phyloP scores from a whole-genome alignment of 2,888 invertebrate species.

The Chaitophorus viminalis region DNA sequence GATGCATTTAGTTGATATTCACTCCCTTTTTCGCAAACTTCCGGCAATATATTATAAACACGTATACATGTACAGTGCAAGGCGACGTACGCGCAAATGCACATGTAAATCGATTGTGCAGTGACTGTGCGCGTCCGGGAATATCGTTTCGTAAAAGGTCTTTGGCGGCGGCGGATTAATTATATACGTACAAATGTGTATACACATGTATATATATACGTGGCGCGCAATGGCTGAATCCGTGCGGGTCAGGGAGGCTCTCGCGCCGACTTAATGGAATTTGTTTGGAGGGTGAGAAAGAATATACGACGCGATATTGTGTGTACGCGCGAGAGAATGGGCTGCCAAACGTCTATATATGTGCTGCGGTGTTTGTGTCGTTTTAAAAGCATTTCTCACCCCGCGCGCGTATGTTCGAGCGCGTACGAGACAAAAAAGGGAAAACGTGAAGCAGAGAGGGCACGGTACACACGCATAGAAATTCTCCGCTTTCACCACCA shows the following conservation, averaged over 20 bases:
- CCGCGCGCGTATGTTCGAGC: neutral
- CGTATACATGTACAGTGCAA: neutral
- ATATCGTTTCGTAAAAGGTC: conserved; percentile 9
- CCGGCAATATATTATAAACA: neutral
- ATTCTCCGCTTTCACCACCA: conserved; percentile 52
- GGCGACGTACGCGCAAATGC: too few relatives aligned
- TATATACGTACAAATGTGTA: conserved; percentile 17
- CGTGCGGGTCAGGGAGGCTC: neutral
- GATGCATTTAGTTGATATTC: too few relatives aligned
- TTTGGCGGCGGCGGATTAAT: conserved; percentile 2
- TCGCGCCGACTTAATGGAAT: conserved; percentile 40
- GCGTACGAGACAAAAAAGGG: conserved; percentile 26
- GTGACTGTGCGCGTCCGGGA: neutral
- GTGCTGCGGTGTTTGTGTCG: conserved; percentile 36
- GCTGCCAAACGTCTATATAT: neutral
- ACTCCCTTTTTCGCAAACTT: neutral
- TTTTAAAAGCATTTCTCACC: conserved; percentile 61
- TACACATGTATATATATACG: too few relatives aligned
- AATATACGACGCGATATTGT: neutral
- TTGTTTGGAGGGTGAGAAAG: conserved; percentile 34
- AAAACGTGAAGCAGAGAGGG: neutral
- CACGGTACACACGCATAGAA: conserved; percentile 14
- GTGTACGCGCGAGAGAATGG: neutral
- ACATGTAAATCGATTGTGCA: neutral
- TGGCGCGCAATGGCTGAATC: neutral